Evolutionary conservation across 2,113 vertebrate species (phyloP).

Genomic region (Heliornis fulica): DNA sequence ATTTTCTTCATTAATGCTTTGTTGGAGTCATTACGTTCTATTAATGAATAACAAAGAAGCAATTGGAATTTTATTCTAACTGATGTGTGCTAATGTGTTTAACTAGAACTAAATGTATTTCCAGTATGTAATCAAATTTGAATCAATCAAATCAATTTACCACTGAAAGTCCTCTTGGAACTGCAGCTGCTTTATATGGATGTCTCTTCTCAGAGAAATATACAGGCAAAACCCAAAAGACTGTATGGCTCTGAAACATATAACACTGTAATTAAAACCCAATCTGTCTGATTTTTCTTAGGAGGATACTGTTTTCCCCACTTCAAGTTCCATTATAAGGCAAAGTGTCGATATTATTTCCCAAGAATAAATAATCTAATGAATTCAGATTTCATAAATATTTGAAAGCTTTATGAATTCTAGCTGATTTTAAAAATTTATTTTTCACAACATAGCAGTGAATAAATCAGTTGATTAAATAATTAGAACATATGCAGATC

Average conservation of each 20-base stretch:
- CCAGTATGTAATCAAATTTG: constrained; percentile 75
- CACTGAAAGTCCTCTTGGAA: constrained; percentile 61
- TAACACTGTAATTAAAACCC: constrained; percentile 1
- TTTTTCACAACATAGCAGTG: not conserved
- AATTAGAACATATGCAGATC: not conserved
- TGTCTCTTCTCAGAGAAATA: constrained; percentile 38
- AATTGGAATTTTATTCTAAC: constrained; percentile 68
- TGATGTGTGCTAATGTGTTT: constrained; percentile 69
- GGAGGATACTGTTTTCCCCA: not conserved
- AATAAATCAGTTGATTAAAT: not conserved
- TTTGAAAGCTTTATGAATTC: not conserved
- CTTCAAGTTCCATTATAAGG: not conserved
- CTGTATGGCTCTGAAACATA: not conserved
- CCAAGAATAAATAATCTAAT: not conserved
- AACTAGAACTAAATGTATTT: constrained; percentile 73
- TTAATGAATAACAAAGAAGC: constrained; percentile 77
- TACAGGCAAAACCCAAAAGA: constrained; percentile 17
- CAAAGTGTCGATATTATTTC: constrained; percentile 11
- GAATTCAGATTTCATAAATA: not conserved
- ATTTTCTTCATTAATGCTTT: constrained; percentile 76
- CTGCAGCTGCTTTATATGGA: constrained; percentile 47
- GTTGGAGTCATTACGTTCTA: constrained; percentile 73
- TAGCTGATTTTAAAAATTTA: not conserved
- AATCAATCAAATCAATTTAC: constrained; percentile 77
- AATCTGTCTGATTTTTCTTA: constrained; percentile 39